Conservation (phyloP, 2,797 vertebrate genomes). For the Catostomus latipinnis region DNA sequence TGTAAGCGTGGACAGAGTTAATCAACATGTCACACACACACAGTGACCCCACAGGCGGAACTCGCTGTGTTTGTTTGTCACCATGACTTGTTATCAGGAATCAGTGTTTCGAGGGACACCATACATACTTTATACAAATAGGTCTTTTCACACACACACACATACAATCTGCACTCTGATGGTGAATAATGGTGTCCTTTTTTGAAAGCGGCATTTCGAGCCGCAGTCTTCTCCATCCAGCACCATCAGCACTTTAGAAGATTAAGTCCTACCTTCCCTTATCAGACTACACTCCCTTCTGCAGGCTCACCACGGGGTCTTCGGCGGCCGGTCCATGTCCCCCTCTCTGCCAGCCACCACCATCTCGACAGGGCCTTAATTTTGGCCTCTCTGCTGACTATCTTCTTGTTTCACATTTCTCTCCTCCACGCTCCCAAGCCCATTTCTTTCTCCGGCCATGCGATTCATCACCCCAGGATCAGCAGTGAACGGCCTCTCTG, state of each 20-base stretch:
- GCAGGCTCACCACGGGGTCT: slow-evolving; percentile 39
- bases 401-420: slow-evolving; percentile 64
- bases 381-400: slow-evolving; percentile 54
- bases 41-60: slow-evolving; percentile 30
- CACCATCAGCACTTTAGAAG: slow-evolving; percentile 66
- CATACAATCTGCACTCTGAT: slow-evolving; percentile 44
- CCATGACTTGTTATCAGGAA: slow-evolving; percentile 36
- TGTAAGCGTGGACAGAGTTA: slow-evolving; percentile 22
- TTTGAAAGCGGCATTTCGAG: slow-evolving; percentile 55
- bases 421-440: slow-evolving; percentile 23
- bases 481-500: slow-evolving; percentile 53
- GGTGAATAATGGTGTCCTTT: slow-evolving; percentile 64
- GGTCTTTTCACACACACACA: slow-evolving; percentile 34
- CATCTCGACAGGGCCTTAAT: slow-evolving; percentile 53
- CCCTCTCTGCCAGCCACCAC: slow-evolving; percentile 29
- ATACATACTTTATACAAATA: slow-evolving; percentile 54
- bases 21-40: slow-evolving; percentile 42
- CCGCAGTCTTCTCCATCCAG: slow-evolving; percentile 54
- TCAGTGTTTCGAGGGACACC: slow-evolving; percentile 43
- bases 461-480: slow-evolving; percentile 59
- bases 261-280: slow-evolving; percentile 66
- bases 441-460: slow-evolving; percentile 36
- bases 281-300: slow-evolving; percentile 49
- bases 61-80: slow-evolving; percentile 43
- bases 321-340: slow-evolving; percentile 38